phyloP scores from a whole-genome alignment of 1,140 invertebrate genomes.

The Planococcus citri region DNA sequence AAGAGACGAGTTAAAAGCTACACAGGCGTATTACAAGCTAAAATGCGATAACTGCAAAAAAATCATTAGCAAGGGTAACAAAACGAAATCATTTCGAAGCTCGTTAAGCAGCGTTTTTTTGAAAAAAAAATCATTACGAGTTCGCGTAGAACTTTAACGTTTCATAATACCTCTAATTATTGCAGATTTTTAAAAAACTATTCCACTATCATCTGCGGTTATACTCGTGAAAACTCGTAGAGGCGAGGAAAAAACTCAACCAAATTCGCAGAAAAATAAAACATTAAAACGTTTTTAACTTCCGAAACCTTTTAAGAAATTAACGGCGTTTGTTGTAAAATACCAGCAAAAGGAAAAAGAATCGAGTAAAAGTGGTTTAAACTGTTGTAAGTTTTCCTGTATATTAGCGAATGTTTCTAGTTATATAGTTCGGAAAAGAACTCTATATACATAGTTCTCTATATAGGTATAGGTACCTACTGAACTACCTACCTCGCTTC shows the following conservation, averaged over 20 bases:
- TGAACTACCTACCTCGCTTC: too few species aligned
- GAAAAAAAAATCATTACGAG: not conserved
- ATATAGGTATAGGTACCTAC: too few species aligned
- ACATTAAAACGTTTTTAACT: conserved; percentile 13
- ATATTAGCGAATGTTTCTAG: not conserved
- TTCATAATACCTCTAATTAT: not conserved
- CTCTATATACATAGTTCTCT: too few species aligned
- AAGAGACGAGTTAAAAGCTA: too few species aligned
- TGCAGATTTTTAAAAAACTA: not conserved
- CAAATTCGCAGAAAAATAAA: not conserved
- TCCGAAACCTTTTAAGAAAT: conserved; percentile 12
- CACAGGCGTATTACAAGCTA: too few species aligned
- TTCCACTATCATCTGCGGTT: not conserved
- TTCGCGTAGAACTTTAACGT: not conserved
- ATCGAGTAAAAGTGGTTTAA: not conserved
- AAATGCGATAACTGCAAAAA: too few species aligned
- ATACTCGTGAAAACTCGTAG: not conserved
- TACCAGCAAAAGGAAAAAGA: conserved; percentile 3
- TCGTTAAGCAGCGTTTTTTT: not conserved
- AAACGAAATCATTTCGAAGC: conserved; percentile 2
- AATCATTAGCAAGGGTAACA: not conserved
- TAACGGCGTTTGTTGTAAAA: conserved; percentile 14
- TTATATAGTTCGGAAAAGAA: not conserved
- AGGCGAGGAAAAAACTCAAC: not conserved
- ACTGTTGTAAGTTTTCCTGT: conserved; percentile 14